Evolutionary conservation across 2,113 vertebrate species (phyloP), one percentile per base, ranked within the genome.

Genomic region (Odontophorus gujanensis): DNA sequence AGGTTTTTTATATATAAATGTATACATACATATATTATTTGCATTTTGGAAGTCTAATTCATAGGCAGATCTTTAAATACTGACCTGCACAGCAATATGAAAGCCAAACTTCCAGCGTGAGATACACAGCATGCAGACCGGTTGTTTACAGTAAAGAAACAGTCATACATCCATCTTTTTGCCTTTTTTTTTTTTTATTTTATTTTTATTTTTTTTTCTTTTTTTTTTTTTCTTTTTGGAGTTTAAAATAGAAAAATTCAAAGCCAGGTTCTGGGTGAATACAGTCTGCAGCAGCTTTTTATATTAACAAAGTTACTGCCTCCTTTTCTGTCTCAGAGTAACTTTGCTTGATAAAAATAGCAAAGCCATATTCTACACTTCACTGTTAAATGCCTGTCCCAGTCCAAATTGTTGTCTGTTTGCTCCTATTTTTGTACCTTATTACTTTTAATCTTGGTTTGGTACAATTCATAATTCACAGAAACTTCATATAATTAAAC

Each of bases 381-480:
- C 97, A 97, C 97, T 98, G 96, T 97, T 98, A 96, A 97, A 98
- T 97, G 98, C 97, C 97, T 98, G 97, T 98, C 98, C 97, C 97
- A 92, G 96, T 98, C 97, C 97, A 98, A 97, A 97, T 93, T 96
- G 98, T 97, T 96, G 96, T 98, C 97, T 98, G 98, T 98, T 98
- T 97, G 97, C 97, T 98, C 97, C 98, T 97, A 97, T 97, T 98
- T 98, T 98, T 98, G 97, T 98, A 98, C 98, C 98, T 97, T 97
- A 98, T 98, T 98, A 97, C 97, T 98, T 97, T 97, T 97, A 97
- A 98, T 97, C 98, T 97, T 97, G 97, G 96, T 98, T 98, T 98
- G 98, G 98, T 98, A 98, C 97, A 98, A 98, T 97, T 98, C 98
- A 98, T 98, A 98, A 97, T 97, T 98, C 97, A 98, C 97, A 97